phyloP scores from a whole-genome alignment of 2,797 vertebrate genomes.

The Hemibagrus guttatus region DNA sequence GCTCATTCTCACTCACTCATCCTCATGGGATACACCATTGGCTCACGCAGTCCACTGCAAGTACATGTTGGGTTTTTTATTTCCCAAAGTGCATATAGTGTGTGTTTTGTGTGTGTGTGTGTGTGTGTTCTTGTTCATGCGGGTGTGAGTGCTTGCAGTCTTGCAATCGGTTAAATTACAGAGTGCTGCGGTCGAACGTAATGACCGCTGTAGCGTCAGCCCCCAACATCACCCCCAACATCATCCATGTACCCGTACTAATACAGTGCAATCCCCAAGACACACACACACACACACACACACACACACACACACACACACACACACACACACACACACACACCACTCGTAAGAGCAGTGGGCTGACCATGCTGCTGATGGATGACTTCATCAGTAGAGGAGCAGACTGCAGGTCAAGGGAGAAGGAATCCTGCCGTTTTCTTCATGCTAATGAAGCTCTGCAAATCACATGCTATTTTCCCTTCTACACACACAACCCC shows the following conservation, averaged over 20 bases:
- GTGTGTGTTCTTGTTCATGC: slow-evolving; percentile 45
- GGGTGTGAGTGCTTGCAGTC: slow-evolving; percentile 58
- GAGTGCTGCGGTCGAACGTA: slow-evolving; percentile 74
- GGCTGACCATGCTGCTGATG: slow-evolving; percentile 71
- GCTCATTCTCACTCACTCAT: slow-evolving; percentile 36
- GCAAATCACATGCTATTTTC: slow-evolving; percentile 73
- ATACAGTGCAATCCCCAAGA: slow-evolving; percentile 42
- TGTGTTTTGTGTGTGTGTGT: slow-evolving; percentile 52
- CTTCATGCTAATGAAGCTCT: slow-evolving; percentile 79
- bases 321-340: slow-evolving; percentile 43
- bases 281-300: slow-evolving; percentile 24
- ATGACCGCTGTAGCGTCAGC: slow-evolving; percentile 73
- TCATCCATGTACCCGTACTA: slow-evolving; percentile 57
- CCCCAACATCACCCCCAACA: slow-evolving; percentile 48
- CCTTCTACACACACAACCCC: slow-evolving; percentile 59
- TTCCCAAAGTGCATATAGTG: slow-evolving; percentile 50
- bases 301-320: slow-evolving; percentile 38
- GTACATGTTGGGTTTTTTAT: slow-evolving; percentile 52
- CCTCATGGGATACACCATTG: slow-evolving; percentile 61
- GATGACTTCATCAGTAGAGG: slow-evolving; percentile 82
- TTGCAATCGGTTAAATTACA: slow-evolving; percentile 72
- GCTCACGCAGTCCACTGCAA: slow-evolving; percentile 55
- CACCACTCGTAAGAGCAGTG: slow-evolving; percentile 40
- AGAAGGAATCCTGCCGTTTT: slow-evolving; percentile 76
- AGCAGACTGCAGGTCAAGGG: slow-evolving; percentile 68